Evolutionary conservation across 2,888 invertebrate genomes (phyloP).

Genomic region (Graphium colonna): DNA sequence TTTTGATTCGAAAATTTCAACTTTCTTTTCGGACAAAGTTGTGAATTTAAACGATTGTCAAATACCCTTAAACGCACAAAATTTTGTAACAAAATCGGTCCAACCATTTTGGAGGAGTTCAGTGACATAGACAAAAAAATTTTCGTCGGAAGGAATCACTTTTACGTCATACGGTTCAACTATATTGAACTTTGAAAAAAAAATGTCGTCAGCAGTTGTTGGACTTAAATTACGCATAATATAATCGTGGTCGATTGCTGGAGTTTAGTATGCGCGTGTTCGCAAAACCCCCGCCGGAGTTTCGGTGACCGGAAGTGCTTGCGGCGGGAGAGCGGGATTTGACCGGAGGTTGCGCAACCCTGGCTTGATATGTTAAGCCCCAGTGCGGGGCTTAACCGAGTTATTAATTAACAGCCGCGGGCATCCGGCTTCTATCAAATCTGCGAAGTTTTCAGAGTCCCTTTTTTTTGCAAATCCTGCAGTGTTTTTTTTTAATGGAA

Average conservation of each 20-base stretch:
- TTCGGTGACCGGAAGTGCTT: slow-evolving; percentile 69
- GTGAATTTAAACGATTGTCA: too few relatives aligned
- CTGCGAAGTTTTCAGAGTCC: slow-evolving; percentile 23
- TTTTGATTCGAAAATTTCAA: too few relatives aligned
- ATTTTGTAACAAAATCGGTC: too few relatives aligned
- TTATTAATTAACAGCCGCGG: slow-evolving; percentile 71
- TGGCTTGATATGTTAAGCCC: slow-evolving; percentile 68
- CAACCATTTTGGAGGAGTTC: too few relatives aligned
- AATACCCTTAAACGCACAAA: too few relatives aligned
- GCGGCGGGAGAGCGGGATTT: slow-evolving; percentile 64
- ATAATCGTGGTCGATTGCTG: neutral
- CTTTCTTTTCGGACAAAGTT: too few relatives aligned
- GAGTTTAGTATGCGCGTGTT: slow-evolving; percentile 20
- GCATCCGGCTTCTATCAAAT: slow-evolving; percentile 55
- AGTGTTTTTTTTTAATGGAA: slow-evolving; percentile 11
- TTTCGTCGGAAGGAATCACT: too few relatives aligned
- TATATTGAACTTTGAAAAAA: too few relatives aligned
- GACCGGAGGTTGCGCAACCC: slow-evolving; percentile 68
- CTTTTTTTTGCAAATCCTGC: slow-evolving; percentile 7
- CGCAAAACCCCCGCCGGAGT: slow-evolving; percentile 45
- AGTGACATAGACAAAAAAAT: too few relatives aligned
- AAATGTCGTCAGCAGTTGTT: too few relatives aligned
- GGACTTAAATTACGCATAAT: too few relatives aligned
- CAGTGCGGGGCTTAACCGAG: slow-evolving; percentile 62
- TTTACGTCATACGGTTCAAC: too few relatives aligned